phyloP scores from a whole-genome alignment of 1,140 invertebrate genomes.

The Temnothorax longispinosus region DNA sequence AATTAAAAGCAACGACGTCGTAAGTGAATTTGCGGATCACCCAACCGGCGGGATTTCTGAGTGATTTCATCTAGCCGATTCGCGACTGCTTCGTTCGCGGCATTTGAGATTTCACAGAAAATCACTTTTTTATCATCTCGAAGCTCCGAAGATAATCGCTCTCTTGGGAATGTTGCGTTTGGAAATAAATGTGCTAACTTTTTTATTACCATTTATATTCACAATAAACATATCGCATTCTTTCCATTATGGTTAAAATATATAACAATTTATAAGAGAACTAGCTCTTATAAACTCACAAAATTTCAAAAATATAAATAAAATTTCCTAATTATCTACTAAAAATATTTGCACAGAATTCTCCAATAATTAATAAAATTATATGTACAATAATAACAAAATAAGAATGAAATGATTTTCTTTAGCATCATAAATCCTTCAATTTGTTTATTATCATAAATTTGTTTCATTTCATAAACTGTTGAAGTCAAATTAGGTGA shows the following conservation, averaged over 20 bases:
- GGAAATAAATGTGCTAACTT: neutral
- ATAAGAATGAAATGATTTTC: neutral
- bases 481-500: neutral
- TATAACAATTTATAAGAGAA: neutral
- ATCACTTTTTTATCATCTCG: neutral
- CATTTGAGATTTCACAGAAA: conserved; percentile 2
- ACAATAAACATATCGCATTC: neutral
- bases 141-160: neutral
- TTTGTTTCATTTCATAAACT: neutral
- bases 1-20: conserved; percentile 55
- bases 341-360: neutral
- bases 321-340: neutral
- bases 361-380: neutral
- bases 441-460: neutral
- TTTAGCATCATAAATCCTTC: neutral
- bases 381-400: neutral
- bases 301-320: neutral
- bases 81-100: conserved; percentile 4
- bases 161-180: neutral
- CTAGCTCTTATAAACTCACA: neutral
- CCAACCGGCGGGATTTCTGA: conserved; percentile 17
- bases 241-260: neutral
- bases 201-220: neutral
- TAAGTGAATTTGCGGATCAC: conserved; percentile 58
- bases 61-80: conserved; percentile 21